Evolutionary conservation across 2,797 vertebrate genomes (phyloP), one percentile per base, ranked within the genome.

Genomic region (Melanotaenia boesemani): DNA sequence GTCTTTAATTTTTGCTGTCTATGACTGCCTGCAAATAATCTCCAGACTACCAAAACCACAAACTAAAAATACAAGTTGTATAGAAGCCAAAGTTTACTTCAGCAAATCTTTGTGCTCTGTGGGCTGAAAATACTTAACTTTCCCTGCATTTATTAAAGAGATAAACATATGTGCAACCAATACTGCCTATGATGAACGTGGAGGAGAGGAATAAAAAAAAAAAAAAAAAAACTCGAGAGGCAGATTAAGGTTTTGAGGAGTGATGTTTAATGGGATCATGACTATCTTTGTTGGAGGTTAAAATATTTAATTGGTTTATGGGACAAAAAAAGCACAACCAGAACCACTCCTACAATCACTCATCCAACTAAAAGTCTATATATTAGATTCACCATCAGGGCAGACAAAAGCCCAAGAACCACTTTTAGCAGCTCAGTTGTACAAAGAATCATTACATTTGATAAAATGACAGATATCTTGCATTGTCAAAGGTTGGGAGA

Each of bases 261-360:
- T 84, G 65, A 88, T 67, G 64, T 93, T 93, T 92, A 93, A 89
- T 91, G 77, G 79, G 80, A 75, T 86, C 68, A 34, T 74, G 74
- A 85, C 88, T 79, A 83, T 85, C 74, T 89, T 84, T 70, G 75
- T 86, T 36, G 20, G 59, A 81, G 75, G 86, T 90, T 84, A 90
- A 30, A 79, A 91, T 71, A 80, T 88, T 84, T 66, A 82, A 89
- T 87, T 75, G 67, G 57, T 80, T 89, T 82, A 72, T 9, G 63
- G 84, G 81, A 89, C 79, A 88, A 81, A 87, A 81, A 87, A 87
- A 91, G 75, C 72, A 79, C 86, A 86, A 90, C 75, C 77, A 82
- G 76, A 86, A 82, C 80, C 70, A 39, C 71, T 84, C 46, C 76
- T 86, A 88, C 72, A 54, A 77, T 84, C 81, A 71, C 78, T 88